Evolutionary conservation across 2,888 invertebrate genomes (phyloP), one percentile per base, ranked within the genome.

Genomic region (Hypomecis atomaria): DNA sequence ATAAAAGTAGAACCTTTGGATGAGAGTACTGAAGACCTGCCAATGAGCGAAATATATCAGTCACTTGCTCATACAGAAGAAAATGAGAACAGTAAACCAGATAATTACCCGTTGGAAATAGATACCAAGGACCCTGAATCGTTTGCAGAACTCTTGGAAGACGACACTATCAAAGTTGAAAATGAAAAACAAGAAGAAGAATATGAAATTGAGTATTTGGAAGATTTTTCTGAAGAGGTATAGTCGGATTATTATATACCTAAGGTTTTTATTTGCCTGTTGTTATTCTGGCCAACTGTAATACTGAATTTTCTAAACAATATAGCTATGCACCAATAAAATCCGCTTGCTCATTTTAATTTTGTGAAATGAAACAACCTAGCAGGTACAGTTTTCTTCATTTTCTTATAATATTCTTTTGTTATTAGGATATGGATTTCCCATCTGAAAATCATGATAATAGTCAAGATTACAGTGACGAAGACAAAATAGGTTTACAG

Each of bases 1-100:
- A 70, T 73, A 43, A 83, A 83, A 72, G 50, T 74, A 23, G 80
- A 84, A 68, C 57, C 62, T 10, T 47, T 71, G 6, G 75, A 78
- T 33, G 71, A 77, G 10, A 61, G 70, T 13, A 75, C 69, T n/a
- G 76, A 77, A 40, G 38, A 52, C 5, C 23, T 61, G 3, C 66
- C 64, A 57, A 65, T 82, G 9, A 63, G 77, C 10, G 70, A 80
- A 13, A 71, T 86, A n/a, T 70, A 23, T 6, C 33, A 8, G n/a
- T 23, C 40, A 10, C 52, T 23, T 23, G 11, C 38, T 23, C 23
- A 4, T 11, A 34, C 8, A 5, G 54, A 43, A 9, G 33, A 44
- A 8, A 40, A 33, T 2, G 40, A 36, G n/a, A 48, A 5, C 13
- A 37, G 7, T n/a, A 13, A 37, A 13, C 23, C 23, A 3, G 23